These are phyloP conservation scores for Hippocampus mohnikei DNA, from an alignment of 2,113 vertebrate species.

Conservation along the genomic window DNA sequence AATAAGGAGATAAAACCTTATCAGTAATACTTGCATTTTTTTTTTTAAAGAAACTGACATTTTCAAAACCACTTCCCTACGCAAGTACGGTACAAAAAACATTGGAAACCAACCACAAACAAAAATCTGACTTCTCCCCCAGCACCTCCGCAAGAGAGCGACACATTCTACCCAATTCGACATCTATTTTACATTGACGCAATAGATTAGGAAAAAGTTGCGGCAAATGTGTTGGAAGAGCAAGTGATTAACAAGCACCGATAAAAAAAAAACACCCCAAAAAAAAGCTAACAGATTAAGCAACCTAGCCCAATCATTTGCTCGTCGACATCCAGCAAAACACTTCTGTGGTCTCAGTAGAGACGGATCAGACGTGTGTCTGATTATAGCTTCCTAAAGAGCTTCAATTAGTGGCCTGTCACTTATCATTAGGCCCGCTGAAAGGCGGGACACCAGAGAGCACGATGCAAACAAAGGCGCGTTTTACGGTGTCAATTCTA, in stretches of 20 bases:
- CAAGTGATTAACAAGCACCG: slow-evolving; percentile 39
- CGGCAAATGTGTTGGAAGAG: slow-evolving; percentile 8
- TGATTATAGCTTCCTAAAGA: slow-evolving; percentile 83
- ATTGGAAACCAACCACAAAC: background rate
- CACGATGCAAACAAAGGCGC: slow-evolving; percentile 86
- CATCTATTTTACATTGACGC: slow-evolving; percentile 1
- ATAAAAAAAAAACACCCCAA: slow-evolving; percentile 21
- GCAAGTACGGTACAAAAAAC: background rate
- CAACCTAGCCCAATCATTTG: slow-evolving; percentile 49
- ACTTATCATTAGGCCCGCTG: slow-evolving; percentile 74
- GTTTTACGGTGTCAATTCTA: slow-evolving; percentile 78
- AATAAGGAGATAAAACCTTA: too few species aligned
- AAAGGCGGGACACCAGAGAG: slow-evolving; percentile 73
- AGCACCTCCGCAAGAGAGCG: too few species aligned
- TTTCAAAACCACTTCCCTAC: background rate
- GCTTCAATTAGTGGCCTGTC: slow-evolving; percentile 80
- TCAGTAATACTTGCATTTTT: too few species aligned
- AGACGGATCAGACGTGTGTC: slow-evolving; percentile 75
- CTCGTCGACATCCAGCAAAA: slow-evolving; percentile 36
- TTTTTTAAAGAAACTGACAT: background rate
- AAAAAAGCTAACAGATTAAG: slow-evolving; percentile 49
- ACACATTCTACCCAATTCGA: background rate
- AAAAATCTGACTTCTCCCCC: too few species aligned
- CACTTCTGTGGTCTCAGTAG: slow-evolving; percentile 61
- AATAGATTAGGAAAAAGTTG: slow-evolving; percentile 13